These are phyloP conservation scores for Chymomyza procnemis DNA, from an alignment of 2,888 invertebrate genomes.

Conservation along the genomic window DNA sequence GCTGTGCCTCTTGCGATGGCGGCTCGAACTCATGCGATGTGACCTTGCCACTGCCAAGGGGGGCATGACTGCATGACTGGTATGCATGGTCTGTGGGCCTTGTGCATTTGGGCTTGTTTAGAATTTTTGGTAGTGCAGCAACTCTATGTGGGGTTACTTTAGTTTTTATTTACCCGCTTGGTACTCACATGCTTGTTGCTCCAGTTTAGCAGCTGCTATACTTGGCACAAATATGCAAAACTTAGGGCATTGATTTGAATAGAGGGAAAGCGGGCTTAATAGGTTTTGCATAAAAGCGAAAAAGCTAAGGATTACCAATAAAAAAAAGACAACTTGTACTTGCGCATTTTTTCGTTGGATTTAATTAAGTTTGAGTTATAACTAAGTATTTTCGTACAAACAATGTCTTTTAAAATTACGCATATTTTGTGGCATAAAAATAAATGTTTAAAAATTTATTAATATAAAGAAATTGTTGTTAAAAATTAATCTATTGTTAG, in stretches of 20 bases:
- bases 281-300: too few relatives aligned
- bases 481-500: constrained; percentile 49
- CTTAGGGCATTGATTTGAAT: neutral
- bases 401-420: too few relatives aligned
- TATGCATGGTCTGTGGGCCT: neutral
- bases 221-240: constrained; percentile 43
- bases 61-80: neutral
- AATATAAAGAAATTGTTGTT: constrained; percentile 31
- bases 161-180: neutral
- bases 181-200: neutral
- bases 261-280: too few relatives aligned
- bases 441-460: too few relatives aligned
- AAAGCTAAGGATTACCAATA: too few relatives aligned
- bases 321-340: neutral
- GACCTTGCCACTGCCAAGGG: constrained; percentile 38
- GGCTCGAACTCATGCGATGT: constrained; percentile 32
- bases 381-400: too few relatives aligned
- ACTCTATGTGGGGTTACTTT: neutral
- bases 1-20: constrained; percentile 43
- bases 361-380: too few relatives aligned
- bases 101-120: constrained; percentile 2
- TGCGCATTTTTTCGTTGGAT: too few relatives aligned
- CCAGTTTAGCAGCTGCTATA: constrained; percentile 24
- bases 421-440: too few relatives aligned
- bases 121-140: neutral